Evolutionary conservation across 2,888 invertebrate species (phyloP).

Genomic region (Lomographa bimaculata): DNA sequence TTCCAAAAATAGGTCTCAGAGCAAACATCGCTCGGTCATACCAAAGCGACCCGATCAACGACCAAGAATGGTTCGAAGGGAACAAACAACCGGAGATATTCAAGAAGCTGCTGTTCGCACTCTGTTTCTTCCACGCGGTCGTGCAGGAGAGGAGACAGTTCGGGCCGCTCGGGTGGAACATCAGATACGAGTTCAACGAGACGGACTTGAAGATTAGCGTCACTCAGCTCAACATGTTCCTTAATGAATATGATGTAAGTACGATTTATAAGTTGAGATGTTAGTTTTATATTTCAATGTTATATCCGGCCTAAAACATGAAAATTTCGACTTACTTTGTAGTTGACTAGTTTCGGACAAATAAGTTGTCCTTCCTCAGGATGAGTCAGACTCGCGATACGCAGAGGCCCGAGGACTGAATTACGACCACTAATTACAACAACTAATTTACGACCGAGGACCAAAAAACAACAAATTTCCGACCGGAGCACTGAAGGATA

Average conservation of each 20-base stretch:
- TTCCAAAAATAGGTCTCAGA: conserved; percentile 80
- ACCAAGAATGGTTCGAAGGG: conserved; percentile 93
- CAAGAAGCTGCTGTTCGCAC: conserved; percentile 92
- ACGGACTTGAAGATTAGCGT: conserved; percentile 96
- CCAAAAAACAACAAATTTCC: too few relatives aligned
- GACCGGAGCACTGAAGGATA: too few relatives aligned
- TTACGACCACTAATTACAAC: too few relatives aligned
- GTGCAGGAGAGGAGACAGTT: conserved; percentile 96
- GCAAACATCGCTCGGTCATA: conserved; percentile 94
- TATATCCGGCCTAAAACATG: too few relatives aligned
- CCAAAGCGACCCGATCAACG: conserved; percentile 93
- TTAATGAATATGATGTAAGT: conserved; percentile 89
- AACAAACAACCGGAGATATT: conserved; percentile 90
- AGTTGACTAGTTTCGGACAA: too few relatives aligned
- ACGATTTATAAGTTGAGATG: too few relatives aligned
- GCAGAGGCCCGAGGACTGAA: too few relatives aligned
- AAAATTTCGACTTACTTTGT: too few relatives aligned
- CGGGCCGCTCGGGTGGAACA: conserved; percentile 98
- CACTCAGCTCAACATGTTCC: conserved; percentile 93
- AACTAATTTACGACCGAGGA: too few relatives aligned
- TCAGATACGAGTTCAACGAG: conserved; percentile 97
- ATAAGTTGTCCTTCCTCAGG: too few relatives aligned
- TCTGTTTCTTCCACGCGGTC: conserved; percentile 97
- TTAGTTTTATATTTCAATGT: too few relatives aligned
- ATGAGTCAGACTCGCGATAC: too few relatives aligned